Percentiles rank a stretch among this genome's conserved stretches.
These are phyloP conservation scores for Leucozona laternaria DNA, from an alignment of 2,888 invertebrate genomes.

Conservation along the genomic window DNA sequence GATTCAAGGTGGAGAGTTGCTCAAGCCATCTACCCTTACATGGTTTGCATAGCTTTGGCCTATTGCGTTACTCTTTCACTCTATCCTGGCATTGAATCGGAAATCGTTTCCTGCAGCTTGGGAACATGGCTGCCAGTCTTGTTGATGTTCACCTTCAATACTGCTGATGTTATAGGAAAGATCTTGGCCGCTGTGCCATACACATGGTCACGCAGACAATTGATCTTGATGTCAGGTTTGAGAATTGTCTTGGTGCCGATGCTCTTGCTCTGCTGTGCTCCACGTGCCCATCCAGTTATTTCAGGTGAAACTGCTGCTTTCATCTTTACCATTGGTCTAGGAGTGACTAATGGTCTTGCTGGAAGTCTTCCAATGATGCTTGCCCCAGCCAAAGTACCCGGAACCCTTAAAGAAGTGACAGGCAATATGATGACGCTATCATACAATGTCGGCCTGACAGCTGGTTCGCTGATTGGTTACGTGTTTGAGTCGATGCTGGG, in stretches of 20 bases:
- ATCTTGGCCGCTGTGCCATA: slow-evolving; percentile 91
- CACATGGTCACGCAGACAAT: slow-evolving; percentile 92
- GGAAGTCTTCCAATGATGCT: slow-evolving; percentile 97
- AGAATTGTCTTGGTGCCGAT: slow-evolving; percentile 92
- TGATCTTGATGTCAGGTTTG: slow-evolving; percentile 90
- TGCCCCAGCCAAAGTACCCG: slow-evolving; percentile 93
- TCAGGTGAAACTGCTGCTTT: slow-evolving; percentile 88
- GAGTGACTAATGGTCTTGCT: slow-evolving; percentile 93
- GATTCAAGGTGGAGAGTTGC: slow-evolving; percentile 91
- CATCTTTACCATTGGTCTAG: slow-evolving; percentile 88
- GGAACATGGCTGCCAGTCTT: slow-evolving; percentile 96
- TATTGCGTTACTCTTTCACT: slow-evolving; percentile 95
- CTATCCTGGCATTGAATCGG: slow-evolving; percentile 96
- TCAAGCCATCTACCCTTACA: slow-evolving; percentile 94
- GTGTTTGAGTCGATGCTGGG: slow-evolving; percentile 88
- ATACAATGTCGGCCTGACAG: slow-evolving; percentile 93
- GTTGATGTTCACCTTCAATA: slow-evolving; percentile 94
- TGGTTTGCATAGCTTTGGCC: slow-evolving; percentile 94
- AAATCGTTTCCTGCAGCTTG: slow-evolving; percentile 92
- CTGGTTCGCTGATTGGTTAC: slow-evolving; percentile 93
- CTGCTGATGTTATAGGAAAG: slow-evolving; percentile 92
- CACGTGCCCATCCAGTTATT: slow-evolving; percentile 90
- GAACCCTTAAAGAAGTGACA: slow-evolving; percentile 93
- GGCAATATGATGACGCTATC: slow-evolving; percentile 98
- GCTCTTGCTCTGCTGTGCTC: slow-evolving; percentile 92